Evolutionary conservation across 1,140 invertebrate genomes (phyloP).

Genomic region (Drosophila sp.): DNA sequence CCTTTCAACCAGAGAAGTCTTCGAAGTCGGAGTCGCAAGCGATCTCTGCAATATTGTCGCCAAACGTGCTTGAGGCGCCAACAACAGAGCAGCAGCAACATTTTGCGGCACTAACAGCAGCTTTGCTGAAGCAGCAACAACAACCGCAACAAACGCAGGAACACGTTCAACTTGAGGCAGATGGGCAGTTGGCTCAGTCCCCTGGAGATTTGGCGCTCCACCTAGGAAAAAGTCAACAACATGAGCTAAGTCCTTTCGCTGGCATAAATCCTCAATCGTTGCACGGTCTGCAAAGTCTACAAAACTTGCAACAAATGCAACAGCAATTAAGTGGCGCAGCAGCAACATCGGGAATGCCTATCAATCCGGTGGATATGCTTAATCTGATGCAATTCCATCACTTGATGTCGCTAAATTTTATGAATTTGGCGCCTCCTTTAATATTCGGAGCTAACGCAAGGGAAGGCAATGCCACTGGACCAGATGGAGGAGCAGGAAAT

Average conservation of each 20-base stretch:
- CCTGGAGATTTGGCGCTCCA: neutral
- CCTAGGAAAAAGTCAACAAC: constrained; percentile 43
- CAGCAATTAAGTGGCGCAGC: constrained; percentile 67
- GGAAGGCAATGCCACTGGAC: neutral
- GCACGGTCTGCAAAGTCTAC: constrained; percentile 61
- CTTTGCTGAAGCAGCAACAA: constrained; percentile 61
- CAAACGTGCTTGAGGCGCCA: constrained; percentile 26
- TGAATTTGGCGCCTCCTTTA: constrained; percentile 84
- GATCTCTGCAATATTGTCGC: constrained; percentile 10
- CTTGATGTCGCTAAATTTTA: constrained; percentile 83
- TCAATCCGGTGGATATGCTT: constrained; percentile 85
- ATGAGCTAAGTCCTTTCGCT: constrained; percentile 6
- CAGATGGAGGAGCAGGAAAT: constrained; percentile 6
- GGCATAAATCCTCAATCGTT: constrained; percentile 37
- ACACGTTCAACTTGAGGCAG: constrained; percentile 7
- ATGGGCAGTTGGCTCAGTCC: constrained; percentile 23
- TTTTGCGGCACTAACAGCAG: constrained; percentile 53
- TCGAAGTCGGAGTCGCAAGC: constrained; percentile 38
- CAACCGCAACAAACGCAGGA: too few relatives aligned
- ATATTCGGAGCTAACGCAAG: constrained; percentile 67
- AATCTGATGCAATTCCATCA: constrained; percentile 95
- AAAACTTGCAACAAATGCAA: constrained; percentile 75
- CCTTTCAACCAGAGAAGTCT: constrained; percentile 21
- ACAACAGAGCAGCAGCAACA: constrained; percentile 57
- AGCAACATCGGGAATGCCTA: constrained; percentile 54